Conservation (phyloP, 2,113 vertebrate species). For the Nyctibius bracteatus region DNA sequence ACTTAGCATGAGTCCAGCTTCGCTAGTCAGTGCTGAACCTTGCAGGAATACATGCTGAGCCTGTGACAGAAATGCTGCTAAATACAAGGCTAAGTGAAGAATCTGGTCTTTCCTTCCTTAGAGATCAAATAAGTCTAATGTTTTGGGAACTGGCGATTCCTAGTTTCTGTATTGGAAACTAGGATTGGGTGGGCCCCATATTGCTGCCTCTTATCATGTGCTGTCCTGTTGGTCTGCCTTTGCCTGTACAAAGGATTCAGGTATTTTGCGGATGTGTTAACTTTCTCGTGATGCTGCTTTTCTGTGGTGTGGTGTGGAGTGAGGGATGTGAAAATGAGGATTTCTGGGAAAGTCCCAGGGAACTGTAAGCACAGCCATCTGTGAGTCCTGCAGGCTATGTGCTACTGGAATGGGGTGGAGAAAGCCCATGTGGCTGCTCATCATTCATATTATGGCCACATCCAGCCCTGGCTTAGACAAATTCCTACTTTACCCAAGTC, state of each 20-base stretch:
- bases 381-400: background rate
- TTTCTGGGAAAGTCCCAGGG: background rate
- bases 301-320: accelerated
- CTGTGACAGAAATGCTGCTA: background rate
- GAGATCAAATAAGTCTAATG: background rate
- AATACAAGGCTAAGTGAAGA: background rate
- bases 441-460: background rate
- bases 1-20: background rate
- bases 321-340: background rate
- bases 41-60: background rate
- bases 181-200: too few relatives aligned
- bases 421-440: background rate
- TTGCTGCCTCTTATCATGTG: background rate
- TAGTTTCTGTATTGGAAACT: background rate
- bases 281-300: background rate
- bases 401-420: background rate
- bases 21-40: background rate
- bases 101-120: background rate
- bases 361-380: background rate
- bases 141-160: background rate
- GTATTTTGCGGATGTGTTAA: background rate
- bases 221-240: background rate
- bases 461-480: background rate
- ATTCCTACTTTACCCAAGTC: background rate
- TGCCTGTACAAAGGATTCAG: background rate